Base-by-base conservation (phyloP, 2,113 vertebrate species). In the Sisor rabdophorus region DNA sequence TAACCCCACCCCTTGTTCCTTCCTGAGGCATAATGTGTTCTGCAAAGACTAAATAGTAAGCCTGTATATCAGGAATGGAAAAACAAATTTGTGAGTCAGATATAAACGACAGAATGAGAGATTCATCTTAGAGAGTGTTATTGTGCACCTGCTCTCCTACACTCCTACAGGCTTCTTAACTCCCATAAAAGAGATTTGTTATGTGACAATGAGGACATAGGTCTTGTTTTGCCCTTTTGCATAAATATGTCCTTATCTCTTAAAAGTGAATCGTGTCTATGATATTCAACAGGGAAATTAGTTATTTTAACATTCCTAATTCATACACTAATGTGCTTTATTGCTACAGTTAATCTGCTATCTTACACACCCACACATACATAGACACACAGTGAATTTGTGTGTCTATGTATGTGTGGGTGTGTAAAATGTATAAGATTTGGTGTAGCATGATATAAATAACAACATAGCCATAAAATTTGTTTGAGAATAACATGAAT, bases 191-290 rank as follows among this genome's bases (percentile, higher is more conserved):
- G 54, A 56, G 52, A 68, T 76, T 76, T 76, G 65, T 70, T 44
- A 32, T 50, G 54, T 77, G 32, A 44, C 36, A 59, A 24, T 36
- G 30, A 55, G 19, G 50, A 30, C 48, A 26, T 64, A 61, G 20
- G 32, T 67, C 61, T 55, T 36, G 61, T 36, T 48, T 60, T 53
- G 30, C 30, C 53, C 64, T 72, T 76, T 73, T 77, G 36, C 73
- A 60, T 50, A 36, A 5, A 26, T 64, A 70, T 69, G 56, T 69
- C 26, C 15, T 81, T 77, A 73, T 79, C 26, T 65, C 58, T 80
- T 3, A 47, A 3, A 50, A 15, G 8, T 48, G 50, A 47, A 40
- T 36, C 0, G 65, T 50, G 71, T 24, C 11, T 56, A 28, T 69
- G 60, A 53, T 5, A 24, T 48, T 28, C n/a, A 52, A 22, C 9